Percentiles rank a stretch among this genome's conserved stretches.
Evolutionary conservation across 2,888 invertebrate species (phyloP).

Genomic region (Latrodectus hesperus): DNA sequence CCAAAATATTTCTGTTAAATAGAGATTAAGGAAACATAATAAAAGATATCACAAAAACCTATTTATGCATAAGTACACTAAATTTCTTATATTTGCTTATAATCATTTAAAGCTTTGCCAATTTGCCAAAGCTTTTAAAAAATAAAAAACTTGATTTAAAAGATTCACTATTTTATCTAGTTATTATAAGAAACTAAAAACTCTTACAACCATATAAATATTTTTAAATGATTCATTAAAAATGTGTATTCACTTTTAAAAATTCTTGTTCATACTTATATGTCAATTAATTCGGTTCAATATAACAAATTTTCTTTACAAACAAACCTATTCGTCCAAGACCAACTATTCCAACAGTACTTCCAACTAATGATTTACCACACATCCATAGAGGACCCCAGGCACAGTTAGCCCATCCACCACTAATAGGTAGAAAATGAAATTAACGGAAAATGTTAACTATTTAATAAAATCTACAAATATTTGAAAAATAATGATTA

Average conservation of each 20-base stretch:
- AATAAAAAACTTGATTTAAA: no score
- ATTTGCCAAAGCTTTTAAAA: no score
- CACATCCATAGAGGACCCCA: conserved; percentile 95
- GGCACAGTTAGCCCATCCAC: conserved; percentile 75
- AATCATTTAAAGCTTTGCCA: no score
- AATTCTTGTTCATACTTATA: not conserved
- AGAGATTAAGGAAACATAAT: no score
- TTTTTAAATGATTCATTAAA: no score
- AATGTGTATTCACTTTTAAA: not conserved
- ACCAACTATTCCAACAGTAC: conserved; percentile 83
- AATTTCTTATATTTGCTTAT: no score
- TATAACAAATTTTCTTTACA: not conserved
- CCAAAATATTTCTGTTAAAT: no score
- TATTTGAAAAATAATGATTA: not conserved
- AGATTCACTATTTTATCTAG: no score
- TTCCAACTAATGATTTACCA: conserved; percentile 85
- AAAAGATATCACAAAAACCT: no score
- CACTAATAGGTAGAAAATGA: conserved; percentile 32
- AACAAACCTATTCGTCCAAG: conserved; percentile 78
- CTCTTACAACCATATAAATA: no score
- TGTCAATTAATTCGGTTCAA: not conserved
- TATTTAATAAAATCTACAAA: not conserved
- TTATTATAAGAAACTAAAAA: no score
- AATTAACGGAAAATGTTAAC: not conserved
- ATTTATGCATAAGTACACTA: no score